Percentiles rank a stretch among this genome's conserved stretches.
These are phyloP conservation scores for Zonitis immaculata DNA, from an alignment of 2,888 invertebrate genomes.

Conservation along the genomic window DNA sequence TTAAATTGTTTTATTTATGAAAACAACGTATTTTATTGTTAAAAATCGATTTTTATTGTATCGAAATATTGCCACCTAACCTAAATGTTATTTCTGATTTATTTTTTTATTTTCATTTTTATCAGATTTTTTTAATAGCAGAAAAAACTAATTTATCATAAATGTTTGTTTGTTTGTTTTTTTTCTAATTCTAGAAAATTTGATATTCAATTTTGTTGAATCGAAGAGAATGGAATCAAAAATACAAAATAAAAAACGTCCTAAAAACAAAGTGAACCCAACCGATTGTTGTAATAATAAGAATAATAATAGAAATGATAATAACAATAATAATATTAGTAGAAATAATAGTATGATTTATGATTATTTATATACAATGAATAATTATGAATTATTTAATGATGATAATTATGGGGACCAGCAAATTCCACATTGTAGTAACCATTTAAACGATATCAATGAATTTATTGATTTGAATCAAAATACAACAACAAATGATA, in stretches of 20 bases:
- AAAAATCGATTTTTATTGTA: too few relatives aligned
- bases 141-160: too few relatives aligned
- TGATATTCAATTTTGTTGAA: neutral
- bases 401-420: neutral
- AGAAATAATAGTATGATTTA: neutral
- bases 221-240: neutral
- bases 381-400: neutral
- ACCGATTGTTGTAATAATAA: neutral
- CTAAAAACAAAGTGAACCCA: neutral
- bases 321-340: neutral
- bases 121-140: too few relatives aligned
- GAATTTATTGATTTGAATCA: neutral
- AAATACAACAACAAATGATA: conserved; percentile 1
- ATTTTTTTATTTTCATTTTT: too few relatives aligned
- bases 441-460: neutral
- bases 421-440: neutral
- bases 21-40: neutral
- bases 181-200: neutral
- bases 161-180: neutral
- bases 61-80: neutral
- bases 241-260: neutral
- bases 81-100: neutral
- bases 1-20: neutral
- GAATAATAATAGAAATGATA: neutral
- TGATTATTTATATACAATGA: neutral